Percentiles rank a stretch among this genome's conserved stretches.
These are phyloP conservation scores for Myotis daubentonii DNA, from an alignment of 2,797 vertebrate species.

Conservation along the genomic window DNA sequence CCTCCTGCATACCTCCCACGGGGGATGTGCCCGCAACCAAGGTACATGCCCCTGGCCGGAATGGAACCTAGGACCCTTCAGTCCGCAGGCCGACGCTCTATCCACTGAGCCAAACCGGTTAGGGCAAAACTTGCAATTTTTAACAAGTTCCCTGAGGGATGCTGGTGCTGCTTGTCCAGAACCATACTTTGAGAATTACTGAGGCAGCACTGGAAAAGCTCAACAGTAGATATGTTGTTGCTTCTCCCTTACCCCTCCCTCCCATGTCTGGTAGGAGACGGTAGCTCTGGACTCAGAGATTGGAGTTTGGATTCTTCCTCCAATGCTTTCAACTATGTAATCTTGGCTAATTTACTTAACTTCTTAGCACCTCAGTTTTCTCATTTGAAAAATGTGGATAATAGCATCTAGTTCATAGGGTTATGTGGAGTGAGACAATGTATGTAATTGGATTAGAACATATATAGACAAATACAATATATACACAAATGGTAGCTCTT, in stretches of 20 bases:
- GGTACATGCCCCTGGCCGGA: no score
- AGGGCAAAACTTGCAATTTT: neutral
- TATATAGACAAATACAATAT: neutral
- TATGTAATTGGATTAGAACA: neutral
- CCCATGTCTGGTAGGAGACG: neutral
- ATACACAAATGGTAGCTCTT: neutral
- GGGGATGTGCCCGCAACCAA: no score
- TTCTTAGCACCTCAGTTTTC: neutral
- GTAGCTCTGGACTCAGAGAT: neutral
- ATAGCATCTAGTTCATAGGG: neutral
- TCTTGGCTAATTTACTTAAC: neutral
- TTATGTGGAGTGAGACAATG: neutral
- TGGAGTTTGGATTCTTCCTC: neutral
- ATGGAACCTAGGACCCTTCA: no score
- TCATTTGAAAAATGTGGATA: neutral
- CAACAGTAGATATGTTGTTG: neutral
- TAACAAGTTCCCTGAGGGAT: neutral
- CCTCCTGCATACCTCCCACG: no score
- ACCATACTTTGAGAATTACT: neutral
- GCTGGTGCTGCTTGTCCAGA: neutral
- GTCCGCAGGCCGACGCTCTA: no score
- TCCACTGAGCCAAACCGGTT: no score
- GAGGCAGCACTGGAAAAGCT: neutral
- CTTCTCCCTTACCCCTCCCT: neutral
- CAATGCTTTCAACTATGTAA: neutral